A percentile compares a stretch with the other conserved stretches of the same genome.
Evolutionary conservation across 2,797 vertebrate genomes (phyloP).

Genomic region (Catharus ustulatus): DNA sequence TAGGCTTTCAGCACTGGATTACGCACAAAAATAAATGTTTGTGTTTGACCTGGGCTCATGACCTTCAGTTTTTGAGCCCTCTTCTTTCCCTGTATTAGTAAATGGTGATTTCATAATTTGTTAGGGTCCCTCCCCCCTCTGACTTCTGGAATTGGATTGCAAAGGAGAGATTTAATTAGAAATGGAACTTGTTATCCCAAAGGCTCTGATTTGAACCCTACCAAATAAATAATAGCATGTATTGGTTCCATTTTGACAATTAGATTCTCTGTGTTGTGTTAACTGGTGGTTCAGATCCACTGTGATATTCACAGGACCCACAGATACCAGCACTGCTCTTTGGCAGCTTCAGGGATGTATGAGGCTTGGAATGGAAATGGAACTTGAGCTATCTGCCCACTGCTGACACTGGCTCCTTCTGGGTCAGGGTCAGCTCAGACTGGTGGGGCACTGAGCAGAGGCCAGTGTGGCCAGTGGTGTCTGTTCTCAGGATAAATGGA

Average conservation of each 20-base stretch:
- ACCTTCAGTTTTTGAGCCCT: background rate
- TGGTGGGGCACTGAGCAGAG: background rate
- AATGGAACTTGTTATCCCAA: background rate
- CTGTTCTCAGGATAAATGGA: slow-evolving; percentile 14
- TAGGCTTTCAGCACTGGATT: background rate
- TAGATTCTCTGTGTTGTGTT: background rate
- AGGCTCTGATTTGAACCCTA: background rate
- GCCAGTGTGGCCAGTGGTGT: background rate
- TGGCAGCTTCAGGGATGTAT: background rate
- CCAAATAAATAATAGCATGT: background rate
- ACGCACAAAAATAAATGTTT: background rate
- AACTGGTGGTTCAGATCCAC: background rate
- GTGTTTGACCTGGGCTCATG: background rate
- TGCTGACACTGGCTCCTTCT: background rate
- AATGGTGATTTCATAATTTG: background rate
- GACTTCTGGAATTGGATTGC: background rate
- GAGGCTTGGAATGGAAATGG: background rate
- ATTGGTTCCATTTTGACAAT: background rate
- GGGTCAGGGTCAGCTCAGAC: background rate
- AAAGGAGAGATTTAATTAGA: background rate
- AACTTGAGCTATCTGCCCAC: background rate
- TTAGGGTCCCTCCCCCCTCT: accelerated
- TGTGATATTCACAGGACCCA: background rate
- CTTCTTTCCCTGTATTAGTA: background rate
- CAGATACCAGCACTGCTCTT: background rate